Evolutionary conservation across 2,797 vertebrate species (phyloP).

Genomic region (Rhinichthys osculus): DNA sequence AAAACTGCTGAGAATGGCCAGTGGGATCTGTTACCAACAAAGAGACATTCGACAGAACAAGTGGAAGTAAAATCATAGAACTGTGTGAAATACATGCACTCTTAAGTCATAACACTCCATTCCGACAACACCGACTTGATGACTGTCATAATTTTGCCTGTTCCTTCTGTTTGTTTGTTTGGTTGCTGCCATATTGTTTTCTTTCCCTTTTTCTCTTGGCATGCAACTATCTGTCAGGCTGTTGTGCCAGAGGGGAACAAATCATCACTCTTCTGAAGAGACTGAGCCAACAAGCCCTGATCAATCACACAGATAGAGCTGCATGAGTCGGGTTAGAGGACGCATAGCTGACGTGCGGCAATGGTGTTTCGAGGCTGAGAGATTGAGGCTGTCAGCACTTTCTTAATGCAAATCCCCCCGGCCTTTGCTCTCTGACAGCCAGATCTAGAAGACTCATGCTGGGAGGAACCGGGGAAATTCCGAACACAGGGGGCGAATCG

Average conservation of each 20-base stretch:
- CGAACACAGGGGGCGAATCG: slow-evolving; percentile 55
- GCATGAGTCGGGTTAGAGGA: slow-evolving; percentile 43
- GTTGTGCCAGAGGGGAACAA: slow-evolving; percentile 57
- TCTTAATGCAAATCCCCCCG: slow-evolving; percentile 68
- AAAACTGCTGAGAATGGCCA: slow-evolving; percentile 4
- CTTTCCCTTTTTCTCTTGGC: slow-evolving; percentile 26
- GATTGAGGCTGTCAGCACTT: slow-evolving; percentile 73
- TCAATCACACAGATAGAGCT: slow-evolving; percentile 47
- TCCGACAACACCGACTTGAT: slow-evolving; percentile 13
- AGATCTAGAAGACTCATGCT: slow-evolving; percentile 68
- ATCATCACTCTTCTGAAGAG: slow-evolving; percentile 52
- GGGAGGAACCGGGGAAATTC: slow-evolving; percentile 73
- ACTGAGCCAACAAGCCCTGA: slow-evolving; percentile 37
- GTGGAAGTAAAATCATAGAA: background rate
- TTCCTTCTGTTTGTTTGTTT: slow-evolving; percentile 38
- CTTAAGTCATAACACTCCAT: slow-evolving; percentile 12
- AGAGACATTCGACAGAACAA: slow-evolving; percentile 6
- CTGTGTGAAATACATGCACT: background rate
- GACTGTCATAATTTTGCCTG: slow-evolving; percentile 20
- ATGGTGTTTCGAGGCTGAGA: slow-evolving; percentile 60
- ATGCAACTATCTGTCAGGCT: slow-evolving; percentile 42
- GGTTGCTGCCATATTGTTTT: slow-evolving; percentile 39
- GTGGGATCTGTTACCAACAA: slow-evolving; percentile 26
- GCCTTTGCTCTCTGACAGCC: slow-evolving; percentile 66
- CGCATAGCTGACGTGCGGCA: slow-evolving; percentile 39